Percentiles rank a stretch among this genome's conserved stretches.
These are phyloP conservation scores for Corydoras maculifer DNA, from an alignment of 2,113 vertebrate genomes.

Conservation along the genomic window DNA sequence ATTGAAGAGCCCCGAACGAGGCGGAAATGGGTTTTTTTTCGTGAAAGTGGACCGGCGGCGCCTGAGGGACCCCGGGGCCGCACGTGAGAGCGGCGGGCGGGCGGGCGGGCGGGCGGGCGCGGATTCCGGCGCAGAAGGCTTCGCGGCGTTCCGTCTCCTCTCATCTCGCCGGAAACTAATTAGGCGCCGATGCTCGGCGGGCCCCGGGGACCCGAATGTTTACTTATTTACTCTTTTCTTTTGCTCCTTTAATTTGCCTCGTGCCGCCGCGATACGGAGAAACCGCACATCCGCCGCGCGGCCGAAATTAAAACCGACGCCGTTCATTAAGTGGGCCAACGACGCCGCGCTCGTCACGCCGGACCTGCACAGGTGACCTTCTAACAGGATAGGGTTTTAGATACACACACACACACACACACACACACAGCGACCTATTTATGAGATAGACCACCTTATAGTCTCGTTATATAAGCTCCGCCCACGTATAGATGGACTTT, in stretches of 20 bases:
- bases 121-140: conserved; percentile 12
- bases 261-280: conserved; percentile 32
- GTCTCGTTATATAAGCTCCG: too few relatives aligned
- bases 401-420: too few relatives aligned
- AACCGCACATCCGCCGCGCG: conserved; percentile 32
- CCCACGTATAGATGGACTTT: too few relatives aligned
- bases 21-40: too few relatives aligned
- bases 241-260: conserved; percentile 40
- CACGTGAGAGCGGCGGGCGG: too few relatives aligned
- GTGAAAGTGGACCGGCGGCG: too few relatives aligned
- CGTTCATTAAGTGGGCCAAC: conserved; percentile 44
- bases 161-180: conserved; percentile 40
- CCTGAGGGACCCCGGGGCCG: too few relatives aligned
- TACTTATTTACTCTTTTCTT: conserved; percentile 40
- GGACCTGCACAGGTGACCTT: conserved; percentile 9
- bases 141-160: conserved; percentile 28
- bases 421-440: too few relatives aligned
- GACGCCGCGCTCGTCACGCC: conserved; percentile 30
- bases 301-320: conserved; percentile 41
- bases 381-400: neutral
- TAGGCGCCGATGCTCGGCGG: conserved; percentile 23
- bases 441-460: too few relatives aligned
- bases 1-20: too few relatives aligned
- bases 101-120: neutral
- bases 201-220: conserved; percentile 35